A percentile compares a stretch with the other conserved stretches of the same genome.
Evolutionary conservation across 2,888 invertebrate genomes (phyloP).

Genomic region (Melieria omissa): DNA sequence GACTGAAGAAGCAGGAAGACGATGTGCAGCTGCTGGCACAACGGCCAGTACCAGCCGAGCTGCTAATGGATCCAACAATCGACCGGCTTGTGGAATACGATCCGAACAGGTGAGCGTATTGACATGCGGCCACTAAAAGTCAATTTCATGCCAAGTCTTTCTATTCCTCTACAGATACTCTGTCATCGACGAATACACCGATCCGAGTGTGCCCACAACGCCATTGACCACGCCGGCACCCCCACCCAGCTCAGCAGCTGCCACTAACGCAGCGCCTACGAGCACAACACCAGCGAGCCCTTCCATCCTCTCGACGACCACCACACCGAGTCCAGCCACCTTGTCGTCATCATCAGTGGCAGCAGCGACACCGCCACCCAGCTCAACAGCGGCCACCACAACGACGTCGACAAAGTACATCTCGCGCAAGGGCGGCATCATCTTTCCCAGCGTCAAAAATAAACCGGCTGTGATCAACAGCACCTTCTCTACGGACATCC

Average conservation of each 20-base stretch:
- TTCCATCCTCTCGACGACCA: constrained; percentile 50
- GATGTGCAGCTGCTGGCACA: constrained; percentile 83
- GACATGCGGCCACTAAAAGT: not conserved
- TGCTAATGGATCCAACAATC: constrained; percentile 80
- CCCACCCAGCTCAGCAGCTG: constrained; percentile 21
- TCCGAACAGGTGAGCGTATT: constrained; percentile 71
- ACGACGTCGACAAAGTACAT: constrained; percentile 63
- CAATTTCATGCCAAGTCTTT: constrained; percentile 22
- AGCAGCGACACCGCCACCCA: constrained; percentile 32
- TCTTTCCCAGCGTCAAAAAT: constrained; percentile 91
- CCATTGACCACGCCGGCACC: constrained; percentile 38
- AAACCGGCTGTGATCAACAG: constrained; percentile 88
- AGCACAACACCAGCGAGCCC: constrained; percentile 53
- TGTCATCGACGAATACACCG: constrained; percentile 62
- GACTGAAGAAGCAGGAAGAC: constrained; percentile 85
- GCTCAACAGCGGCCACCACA: constrained; percentile 50
- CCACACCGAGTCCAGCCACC: constrained; percentile 51
- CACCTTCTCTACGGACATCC: constrained; percentile 81
- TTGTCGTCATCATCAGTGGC: constrained; percentile 31
- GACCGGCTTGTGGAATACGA: constrained; percentile 84
- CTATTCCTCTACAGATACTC: constrained; percentile 57
- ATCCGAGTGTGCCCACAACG: constrained; percentile 54
- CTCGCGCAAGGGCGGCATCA: constrained; percentile 82
- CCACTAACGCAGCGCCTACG: constrained; percentile 64
- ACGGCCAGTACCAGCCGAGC: constrained; percentile 79